phyloP scores from a whole-genome alignment of 2,888 invertebrate genomes.

The Exephanes ischioxanthus region DNA sequence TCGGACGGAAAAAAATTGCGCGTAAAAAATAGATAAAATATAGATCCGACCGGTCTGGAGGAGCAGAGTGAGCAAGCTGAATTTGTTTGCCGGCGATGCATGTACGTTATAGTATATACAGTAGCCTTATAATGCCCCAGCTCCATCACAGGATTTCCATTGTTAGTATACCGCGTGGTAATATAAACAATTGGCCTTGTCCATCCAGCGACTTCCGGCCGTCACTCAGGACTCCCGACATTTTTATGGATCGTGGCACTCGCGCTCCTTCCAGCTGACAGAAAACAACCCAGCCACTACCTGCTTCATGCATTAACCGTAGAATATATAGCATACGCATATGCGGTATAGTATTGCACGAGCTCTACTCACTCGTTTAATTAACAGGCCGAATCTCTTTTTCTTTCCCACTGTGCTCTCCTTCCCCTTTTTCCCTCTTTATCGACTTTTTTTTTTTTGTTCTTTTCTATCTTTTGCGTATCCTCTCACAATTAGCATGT shows the following conservation, averaged over 20 bases:
- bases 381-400: slow-evolving; percentile 48
- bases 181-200: slow-evolving; percentile 85
- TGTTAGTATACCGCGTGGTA: slow-evolving; percentile 79
- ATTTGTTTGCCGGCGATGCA: slow-evolving; percentile 56
- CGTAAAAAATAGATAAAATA: neutral
- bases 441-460: neutral
- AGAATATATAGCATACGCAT: slow-evolving; percentile 49
- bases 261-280: slow-evolving; percentile 61
- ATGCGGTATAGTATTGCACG: slow-evolving; percentile 30
- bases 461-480: neutral
- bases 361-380: slow-evolving; percentile 38
- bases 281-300: slow-evolving; percentile 51
- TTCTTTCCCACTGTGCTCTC: slow-evolving; percentile 8
- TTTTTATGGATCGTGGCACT: slow-evolving; percentile 84
- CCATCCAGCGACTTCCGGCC: slow-evolving; percentile 83
- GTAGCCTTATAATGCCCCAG: slow-evolving; percentile 69
- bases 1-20: neutral
- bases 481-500: neutral
- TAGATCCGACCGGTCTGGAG: neutral
- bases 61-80: slow-evolving; percentile 4
- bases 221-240: slow-evolving; percentile 83
- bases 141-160: slow-evolving; percentile 78
- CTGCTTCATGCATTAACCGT: slow-evolving; percentile 37
- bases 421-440: slow-evolving; percentile 12
- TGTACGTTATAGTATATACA: slow-evolving; percentile 20